These are phyloP conservation scores for Pangasius sanitwongsei DNA, from an alignment of 2,797 vertebrate species.

Conservation along the genomic window DNA sequence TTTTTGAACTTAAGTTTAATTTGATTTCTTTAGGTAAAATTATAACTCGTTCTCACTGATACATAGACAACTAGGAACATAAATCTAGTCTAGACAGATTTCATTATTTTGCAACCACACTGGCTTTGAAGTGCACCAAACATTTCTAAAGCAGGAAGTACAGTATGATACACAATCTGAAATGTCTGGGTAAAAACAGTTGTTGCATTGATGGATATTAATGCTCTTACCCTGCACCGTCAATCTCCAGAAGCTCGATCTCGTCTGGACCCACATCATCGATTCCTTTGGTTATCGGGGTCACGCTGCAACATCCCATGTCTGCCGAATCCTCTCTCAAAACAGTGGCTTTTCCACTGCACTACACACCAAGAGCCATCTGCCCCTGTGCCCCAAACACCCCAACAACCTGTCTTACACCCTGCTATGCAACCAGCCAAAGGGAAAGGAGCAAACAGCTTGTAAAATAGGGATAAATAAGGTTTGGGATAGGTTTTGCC, in stretches of 20 bases:
- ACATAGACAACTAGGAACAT: background rate
- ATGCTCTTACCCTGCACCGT: constrained; percentile 73
- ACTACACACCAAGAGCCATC: constrained; percentile 71
- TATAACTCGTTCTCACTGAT: background rate
- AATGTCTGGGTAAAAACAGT: constrained; percentile 3
- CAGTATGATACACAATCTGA: background rate
- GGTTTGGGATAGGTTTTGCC: background rate
- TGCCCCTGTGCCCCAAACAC: constrained; percentile 64
- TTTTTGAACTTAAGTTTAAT: background rate
- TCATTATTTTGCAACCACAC: constrained; percentile 1
- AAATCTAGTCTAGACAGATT: constrained; percentile 14
- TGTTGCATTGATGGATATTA: background rate
- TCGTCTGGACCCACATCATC: constrained; percentile 81
- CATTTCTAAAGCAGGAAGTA: constrained; percentile 46
- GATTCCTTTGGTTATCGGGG: constrained; percentile 74
- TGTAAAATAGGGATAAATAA: background rate
- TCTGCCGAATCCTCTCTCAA: constrained; percentile 44
- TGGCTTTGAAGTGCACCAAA: constrained; percentile 16
- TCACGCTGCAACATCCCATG: constrained; percentile 86
- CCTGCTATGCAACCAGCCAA: constrained; percentile 55
- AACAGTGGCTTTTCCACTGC: constrained; percentile 55
- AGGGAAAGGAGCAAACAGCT: constrained; percentile 50
- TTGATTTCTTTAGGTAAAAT: background rate
- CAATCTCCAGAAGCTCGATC: constrained; percentile 78
- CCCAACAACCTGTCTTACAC: constrained; percentile 55